phyloP scores from a whole-genome alignment of 2,113 vertebrate genomes.

The Eudyptes chrysolophus region DNA sequence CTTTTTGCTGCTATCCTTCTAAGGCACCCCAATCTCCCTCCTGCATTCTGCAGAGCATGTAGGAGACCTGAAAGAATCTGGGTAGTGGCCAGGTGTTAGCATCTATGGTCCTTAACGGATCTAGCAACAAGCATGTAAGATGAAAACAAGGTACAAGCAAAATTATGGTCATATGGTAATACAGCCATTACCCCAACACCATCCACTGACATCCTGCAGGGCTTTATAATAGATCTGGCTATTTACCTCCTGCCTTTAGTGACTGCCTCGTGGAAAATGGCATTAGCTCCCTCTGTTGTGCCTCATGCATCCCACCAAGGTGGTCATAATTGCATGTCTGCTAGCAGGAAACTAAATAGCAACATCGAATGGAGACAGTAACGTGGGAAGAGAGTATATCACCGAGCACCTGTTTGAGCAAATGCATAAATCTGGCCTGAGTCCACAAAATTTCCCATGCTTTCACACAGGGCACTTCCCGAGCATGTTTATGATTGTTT shows the following conservation, averaged over 20 bases:
- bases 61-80: not conserved
- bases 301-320: not conserved
- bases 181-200: not conserved
- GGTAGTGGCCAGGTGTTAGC: not conserved
- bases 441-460: not conserved
- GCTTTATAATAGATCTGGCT: not conserved
- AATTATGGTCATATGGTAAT: not conserved
- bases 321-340: not conserved
- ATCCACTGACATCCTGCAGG: not conserved
- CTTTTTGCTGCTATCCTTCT: not conserved
- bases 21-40: not conserved
- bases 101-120: not conserved
- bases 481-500: not conserved
- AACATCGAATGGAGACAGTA: not conserved
- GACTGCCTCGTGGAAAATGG: rapidly evolving
- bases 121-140: not conserved
- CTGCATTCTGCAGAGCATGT: rapidly evolving
- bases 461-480: not conserved
- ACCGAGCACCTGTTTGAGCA: not conserved
- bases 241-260: not conserved
- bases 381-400: not conserved
- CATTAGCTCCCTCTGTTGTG: not conserved
- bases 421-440: not conserved
- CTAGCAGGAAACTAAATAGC: not conserved
- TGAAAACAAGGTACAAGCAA: not conserved